Evolutionary conservation across 2,797 vertebrate genomes (phyloP).

Genomic region (Ceryle rudis): DNA sequence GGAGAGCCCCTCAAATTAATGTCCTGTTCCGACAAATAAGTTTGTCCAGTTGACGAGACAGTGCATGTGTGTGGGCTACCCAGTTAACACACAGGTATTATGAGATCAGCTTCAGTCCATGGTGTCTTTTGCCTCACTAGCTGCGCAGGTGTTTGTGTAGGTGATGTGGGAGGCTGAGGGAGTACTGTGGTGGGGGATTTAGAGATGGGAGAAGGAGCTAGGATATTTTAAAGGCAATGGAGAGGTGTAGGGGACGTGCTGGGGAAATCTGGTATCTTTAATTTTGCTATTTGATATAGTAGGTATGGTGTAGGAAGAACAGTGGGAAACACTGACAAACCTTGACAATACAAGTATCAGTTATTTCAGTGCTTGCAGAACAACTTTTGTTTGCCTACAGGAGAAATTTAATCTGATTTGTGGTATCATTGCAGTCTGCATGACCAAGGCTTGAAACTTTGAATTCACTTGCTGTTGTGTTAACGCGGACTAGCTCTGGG

Average conservation of each 20-base stretch:
- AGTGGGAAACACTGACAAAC: background rate
- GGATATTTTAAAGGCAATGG: background rate
- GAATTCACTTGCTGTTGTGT: background rate
- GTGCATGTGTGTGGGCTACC: background rate
- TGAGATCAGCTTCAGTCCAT: accelerated
- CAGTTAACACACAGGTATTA: background rate
- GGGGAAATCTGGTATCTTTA: background rate
- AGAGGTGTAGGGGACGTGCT: accelerated
- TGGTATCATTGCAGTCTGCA: background rate
- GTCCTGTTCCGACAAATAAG: background rate
- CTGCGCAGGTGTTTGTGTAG: background rate
- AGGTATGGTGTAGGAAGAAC: background rate
- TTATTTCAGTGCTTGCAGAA: background rate
- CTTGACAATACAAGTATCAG: background rate
- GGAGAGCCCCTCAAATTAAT: background rate
- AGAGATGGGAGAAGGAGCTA: background rate
- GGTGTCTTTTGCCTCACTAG: background rate
- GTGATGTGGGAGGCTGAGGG: background rate
- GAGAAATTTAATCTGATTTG: background rate
- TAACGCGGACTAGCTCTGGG: background rate
- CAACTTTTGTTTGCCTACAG: background rate
- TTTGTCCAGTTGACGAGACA: background rate
- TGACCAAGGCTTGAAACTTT: background rate
- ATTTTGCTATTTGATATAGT: background rate
- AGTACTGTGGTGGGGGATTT: background rate